A percentile compares a stretch with the other conserved stretches of the same genome.
These are phyloP conservation scores for Trachelus tabidus DNA, from an alignment of 2,888 invertebrate genomes.

Conservation along the genomic window DNA sequence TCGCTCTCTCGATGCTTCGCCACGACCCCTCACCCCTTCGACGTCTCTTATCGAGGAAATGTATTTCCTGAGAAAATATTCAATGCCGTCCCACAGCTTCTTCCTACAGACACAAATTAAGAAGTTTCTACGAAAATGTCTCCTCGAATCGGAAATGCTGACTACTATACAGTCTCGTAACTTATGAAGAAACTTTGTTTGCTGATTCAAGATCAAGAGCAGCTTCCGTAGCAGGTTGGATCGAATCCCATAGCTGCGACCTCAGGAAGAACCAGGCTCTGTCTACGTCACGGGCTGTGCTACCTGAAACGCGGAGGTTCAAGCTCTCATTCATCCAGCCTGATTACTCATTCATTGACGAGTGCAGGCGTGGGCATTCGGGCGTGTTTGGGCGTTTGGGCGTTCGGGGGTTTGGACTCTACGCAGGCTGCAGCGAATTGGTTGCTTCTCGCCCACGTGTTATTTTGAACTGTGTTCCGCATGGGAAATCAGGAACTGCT, in stretches of 20 bases:
- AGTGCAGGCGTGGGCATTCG: neutral
- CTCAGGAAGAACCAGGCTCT: neutral
- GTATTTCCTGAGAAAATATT: neutral
- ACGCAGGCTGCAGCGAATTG: neutral
- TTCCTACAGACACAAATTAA: neutral
- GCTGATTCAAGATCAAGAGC: neutral
- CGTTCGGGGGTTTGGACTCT: too few species aligned
- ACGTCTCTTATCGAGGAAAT: neutral
- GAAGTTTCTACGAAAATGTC: neutral
- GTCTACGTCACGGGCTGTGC: neutral
- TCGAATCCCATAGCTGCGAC: too few species aligned
- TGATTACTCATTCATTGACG: slow-evolving; percentile 17
- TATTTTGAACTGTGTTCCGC: slow-evolving; percentile 9
- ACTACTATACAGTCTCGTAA: neutral
- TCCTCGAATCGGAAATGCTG: neutral
- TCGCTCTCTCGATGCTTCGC: neutral
- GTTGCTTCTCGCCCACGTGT: slow-evolving; percentile 5
- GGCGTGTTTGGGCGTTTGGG: too few species aligned
- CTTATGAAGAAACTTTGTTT: neutral
- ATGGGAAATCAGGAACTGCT: slow-evolving; percentile 8
- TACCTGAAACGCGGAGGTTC: neutral
- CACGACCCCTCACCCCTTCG: neutral
- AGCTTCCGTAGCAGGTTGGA: neutral
- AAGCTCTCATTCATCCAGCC: slow-evolving; percentile 17
- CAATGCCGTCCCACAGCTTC: neutral